These are phyloP conservation scores for Cephus spinipes DNA, from an alignment of 2,888 invertebrate genomes.

Conservation along the genomic window DNA sequence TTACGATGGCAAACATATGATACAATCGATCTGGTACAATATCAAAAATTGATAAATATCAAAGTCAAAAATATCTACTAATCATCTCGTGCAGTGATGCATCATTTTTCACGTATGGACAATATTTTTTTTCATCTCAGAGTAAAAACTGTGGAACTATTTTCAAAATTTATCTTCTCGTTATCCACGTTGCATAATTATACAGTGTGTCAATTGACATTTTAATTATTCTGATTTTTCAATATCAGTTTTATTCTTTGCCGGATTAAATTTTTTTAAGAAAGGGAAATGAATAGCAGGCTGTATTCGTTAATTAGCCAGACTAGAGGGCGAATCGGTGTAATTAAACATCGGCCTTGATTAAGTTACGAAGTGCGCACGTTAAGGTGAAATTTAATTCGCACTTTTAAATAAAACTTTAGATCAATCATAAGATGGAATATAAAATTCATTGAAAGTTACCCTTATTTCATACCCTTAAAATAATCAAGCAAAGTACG, in stretches of 20 bases:
- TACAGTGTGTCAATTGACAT: background rate
- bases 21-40: no score
- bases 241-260: background rate
- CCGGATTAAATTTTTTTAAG: background rate
- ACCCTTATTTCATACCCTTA: background rate
- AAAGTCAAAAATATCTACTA: no score
- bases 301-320: no score
- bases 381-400: background rate
- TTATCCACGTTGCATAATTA: background rate
- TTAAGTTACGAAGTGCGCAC: background rate
- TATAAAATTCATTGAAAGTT: background rate
- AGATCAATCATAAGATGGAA: background rate
- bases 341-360: background rate
- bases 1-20: constrained; percentile 10
- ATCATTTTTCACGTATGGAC: no score
- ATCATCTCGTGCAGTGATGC: no score
- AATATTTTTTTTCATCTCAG: no score
- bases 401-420: background rate
- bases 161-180: background rate
- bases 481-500: background rate
- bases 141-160: no score
- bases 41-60: background rate
- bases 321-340: background rate
- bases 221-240: background rate
- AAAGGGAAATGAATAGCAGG: no score